phyloP scores from a whole-genome alignment of 1,140 invertebrate genomes.

The Rhyacophila brunnea region DNA sequence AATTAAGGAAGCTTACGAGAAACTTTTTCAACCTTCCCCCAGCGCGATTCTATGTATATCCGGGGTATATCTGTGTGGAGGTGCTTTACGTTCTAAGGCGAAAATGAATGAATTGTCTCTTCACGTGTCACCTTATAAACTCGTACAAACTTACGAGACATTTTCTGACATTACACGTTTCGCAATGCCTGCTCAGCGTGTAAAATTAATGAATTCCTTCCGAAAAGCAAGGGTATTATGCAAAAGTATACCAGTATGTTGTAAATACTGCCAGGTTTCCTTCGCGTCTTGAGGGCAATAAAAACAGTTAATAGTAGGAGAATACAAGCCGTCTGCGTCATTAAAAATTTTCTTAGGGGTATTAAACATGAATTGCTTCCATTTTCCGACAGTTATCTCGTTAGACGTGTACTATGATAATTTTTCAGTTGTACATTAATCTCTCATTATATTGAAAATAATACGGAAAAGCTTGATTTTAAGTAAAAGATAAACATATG shows the following conservation, averaged over 20 bases:
- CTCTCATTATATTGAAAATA: no score
- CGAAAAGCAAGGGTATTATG: constrained; percentile 20
- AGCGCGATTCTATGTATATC: not conserved
- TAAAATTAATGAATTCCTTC: constrained; percentile 36
- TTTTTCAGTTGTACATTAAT: no score
- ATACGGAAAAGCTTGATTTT: no score
- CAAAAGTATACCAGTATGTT: constrained; percentile 35
- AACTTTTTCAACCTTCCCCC: not conserved
- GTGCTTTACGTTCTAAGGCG: not conserved
- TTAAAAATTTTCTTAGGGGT: not conserved
- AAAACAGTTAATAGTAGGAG: constrained; percentile 6
- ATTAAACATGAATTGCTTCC: no score
- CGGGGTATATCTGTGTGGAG: not conserved
- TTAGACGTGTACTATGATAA: no score
- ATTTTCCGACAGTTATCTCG: no score
- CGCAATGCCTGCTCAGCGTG: constrained; percentile 29
- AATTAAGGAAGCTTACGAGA: not conserved
- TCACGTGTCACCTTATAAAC: constrained; percentile 36
- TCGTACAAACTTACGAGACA: constrained; percentile 29
- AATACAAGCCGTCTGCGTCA: constrained; percentile 7
- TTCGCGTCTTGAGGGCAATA: constrained; percentile 8
- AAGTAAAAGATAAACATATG: no score
- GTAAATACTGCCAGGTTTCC: constrained; percentile 17
- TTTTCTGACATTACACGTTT: constrained; percentile 36
- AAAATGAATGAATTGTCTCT: constrained; percentile 33